phyloP scores from a whole-genome alignment of 2,888 invertebrate species.

The Agrilus biguttatus region DNA sequence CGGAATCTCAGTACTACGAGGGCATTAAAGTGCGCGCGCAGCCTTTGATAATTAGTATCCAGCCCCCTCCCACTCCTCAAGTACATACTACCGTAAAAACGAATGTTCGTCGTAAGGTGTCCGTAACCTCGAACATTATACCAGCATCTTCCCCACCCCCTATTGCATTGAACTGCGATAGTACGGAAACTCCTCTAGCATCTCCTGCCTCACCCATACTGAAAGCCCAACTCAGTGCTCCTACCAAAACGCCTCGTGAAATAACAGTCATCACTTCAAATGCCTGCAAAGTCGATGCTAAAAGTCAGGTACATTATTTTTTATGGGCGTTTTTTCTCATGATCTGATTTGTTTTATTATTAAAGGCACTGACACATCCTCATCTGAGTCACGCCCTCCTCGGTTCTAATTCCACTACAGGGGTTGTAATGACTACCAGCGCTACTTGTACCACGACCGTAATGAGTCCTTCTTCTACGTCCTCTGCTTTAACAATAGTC shows the following conservation, averaged over 20 bases:
- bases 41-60: slow-evolving; percentile 37
- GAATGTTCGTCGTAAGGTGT: slow-evolving; percentile 12
- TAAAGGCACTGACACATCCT: slow-evolving; percentile 44
- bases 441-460: slow-evolving; percentile 2
- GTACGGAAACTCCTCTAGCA: slow-evolving; percentile 23
- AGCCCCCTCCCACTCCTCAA: slow-evolving; percentile 22
- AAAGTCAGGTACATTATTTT: slow-evolving; percentile 38
- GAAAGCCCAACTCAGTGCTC: slow-evolving; percentile 69
- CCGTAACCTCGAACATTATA: slow-evolving; percentile 6
- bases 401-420: slow-evolving; percentile 20
- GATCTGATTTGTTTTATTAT: slow-evolving; percentile 5
- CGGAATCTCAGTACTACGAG: slow-evolving; percentile 48
- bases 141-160: slow-evolving; percentile 8
- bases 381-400: slow-evolving; percentile 46
- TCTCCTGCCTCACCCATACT: slow-evolving; percentile 67
- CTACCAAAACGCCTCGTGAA: slow-evolving; percentile 35
- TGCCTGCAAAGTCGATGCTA: slow-evolving; percentile 30
- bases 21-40: slow-evolving; percentile 51
- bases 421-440: slow-evolving; percentile 10
- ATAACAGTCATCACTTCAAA: slow-evolving; percentile 28
- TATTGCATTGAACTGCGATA: slow-evolving; percentile 12
- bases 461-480: slow-evolving; percentile 21
- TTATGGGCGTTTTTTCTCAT: slow-evolving; percentile 6
- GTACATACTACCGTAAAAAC: slow-evolving; percentile 10
- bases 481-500: slow-evolving; percentile 24